Evolutionary conservation across 2,113 vertebrate species (phyloP), one percentile per base, ranked within the genome.

Genomic region (Cyprinus carpio): DNA sequence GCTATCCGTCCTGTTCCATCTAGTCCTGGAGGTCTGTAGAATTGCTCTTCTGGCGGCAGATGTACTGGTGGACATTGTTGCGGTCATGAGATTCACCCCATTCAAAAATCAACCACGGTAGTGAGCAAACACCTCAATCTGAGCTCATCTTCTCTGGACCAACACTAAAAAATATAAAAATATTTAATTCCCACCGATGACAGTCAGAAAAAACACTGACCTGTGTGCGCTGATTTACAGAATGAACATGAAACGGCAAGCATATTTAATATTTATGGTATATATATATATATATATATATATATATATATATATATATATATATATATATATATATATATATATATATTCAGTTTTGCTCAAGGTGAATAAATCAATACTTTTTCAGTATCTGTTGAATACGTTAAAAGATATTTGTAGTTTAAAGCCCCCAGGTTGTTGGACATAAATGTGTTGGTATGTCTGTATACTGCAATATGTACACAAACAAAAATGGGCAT

Each of bases 101-200:
- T 64, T 13, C 7, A 16, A 7, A 27, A 20, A 40, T 20, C 40
- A 20, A n/a, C 31, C n/a, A 34, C 5, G 5, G 67, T 69, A 71
- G 60, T 34, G 20, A 34, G 10, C 43, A 27, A 23, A 51, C 49
- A 72, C 27, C 34, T 80, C 72, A 75, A 15, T 27, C 25, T 16
- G 23, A 75, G 40, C 18, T 75, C 37, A 49, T 75, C 12, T 46
- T 75, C 72, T 74, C 40, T 16, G 2, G 43, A 25, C 6, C 15
- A 75, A 3, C 37, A 40, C 72, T 49, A 16, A 75, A 67, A 85
- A 65, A 90, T 88, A 88, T 86, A 90, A 90, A 90, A 89, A 16
- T 16, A 18, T 49, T 27, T 27, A 25, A 12, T 49, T 15, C n/a
- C 7, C 25, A 43, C 2, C 2, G 9, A 40, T 72, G 67, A 37